These are phyloP conservation scores for Malurus leucopterus DNA, from an alignment of 2,797 vertebrate species.

Conservation along the genomic window DNA sequence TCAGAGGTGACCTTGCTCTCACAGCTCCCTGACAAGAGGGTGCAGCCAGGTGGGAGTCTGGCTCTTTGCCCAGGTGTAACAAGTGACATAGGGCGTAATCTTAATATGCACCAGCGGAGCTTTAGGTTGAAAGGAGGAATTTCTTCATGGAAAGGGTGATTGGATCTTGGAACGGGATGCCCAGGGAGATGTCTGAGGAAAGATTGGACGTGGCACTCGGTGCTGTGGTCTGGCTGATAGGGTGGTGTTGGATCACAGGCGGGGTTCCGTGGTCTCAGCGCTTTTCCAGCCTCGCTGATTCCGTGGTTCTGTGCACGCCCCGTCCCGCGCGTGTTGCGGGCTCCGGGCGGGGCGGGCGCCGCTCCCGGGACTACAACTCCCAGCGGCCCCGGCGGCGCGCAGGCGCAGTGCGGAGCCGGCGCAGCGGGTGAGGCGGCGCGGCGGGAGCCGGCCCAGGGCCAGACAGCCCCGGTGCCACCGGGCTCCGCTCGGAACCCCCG, in stretches of 20 bases:
- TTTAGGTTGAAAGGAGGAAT: neutral
- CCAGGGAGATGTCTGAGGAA: neutral
- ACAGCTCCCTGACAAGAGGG: neutral
- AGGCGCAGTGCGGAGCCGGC: neutral
- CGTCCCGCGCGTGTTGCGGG: fast-evolving
- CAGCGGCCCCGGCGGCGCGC: neutral
- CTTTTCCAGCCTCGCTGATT: fast-evolving
- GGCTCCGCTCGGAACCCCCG: fast-evolving
- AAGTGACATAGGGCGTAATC: too few relatives aligned
- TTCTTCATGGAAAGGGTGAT: neutral
- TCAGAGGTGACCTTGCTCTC: neutral
- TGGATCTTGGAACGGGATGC: neutral
- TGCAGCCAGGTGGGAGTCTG: neutral
- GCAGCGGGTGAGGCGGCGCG: neutral
- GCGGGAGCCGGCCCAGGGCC: neutral
- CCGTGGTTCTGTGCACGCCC: fast-evolving
- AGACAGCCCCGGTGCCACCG: fast-evolving
- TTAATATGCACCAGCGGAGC: neutral
- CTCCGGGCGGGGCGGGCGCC: neutral
- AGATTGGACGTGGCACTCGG: neutral
- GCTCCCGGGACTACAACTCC: neutral
- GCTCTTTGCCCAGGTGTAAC: neutral
- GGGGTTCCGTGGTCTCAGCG: fast-evolving
- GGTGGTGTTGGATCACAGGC: neutral
- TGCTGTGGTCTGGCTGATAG: neutral